Percentiles rank a stretch among this genome's conserved stretches.
Conservation (phyloP, 1,140 invertebrate species). For the Nasonia vitripennis region DNA sequence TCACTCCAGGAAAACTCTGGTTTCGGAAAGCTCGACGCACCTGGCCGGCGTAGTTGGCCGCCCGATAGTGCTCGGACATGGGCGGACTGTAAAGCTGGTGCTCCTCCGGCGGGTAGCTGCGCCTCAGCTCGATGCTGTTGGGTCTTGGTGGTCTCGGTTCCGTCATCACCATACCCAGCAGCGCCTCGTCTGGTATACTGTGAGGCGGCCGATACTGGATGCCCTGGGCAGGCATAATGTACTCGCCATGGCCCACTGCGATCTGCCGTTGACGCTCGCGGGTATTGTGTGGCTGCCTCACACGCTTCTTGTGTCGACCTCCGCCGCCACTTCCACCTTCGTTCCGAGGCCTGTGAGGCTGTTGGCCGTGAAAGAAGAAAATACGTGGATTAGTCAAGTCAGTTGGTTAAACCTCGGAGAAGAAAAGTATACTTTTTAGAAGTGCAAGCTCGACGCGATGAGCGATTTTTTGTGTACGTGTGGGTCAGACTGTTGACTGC, state of each 20-base stretch:
- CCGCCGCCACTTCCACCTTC: conserved; percentile 76
- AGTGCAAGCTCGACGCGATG: conserved; percentile 46
- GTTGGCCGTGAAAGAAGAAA: conserved; percentile 50
- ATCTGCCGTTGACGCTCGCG: conserved; percentile 88
- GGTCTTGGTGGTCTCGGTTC: conserved; percentile 81
- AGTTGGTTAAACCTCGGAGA: conserved; percentile 11
- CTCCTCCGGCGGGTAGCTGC: conserved; percentile 80
- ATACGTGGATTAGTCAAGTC: not conserved
- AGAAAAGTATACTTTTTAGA: conserved; percentile 12
- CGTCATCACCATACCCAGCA: conserved; percentile 72
- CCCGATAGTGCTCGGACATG: conserved; percentile 70
- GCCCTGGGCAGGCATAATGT: conserved; percentile 82
- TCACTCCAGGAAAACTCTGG: too few relatives aligned
- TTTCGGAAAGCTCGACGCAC: not conserved
- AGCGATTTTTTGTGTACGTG: conserved; percentile 7
- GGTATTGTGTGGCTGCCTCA: conserved; percentile 90
- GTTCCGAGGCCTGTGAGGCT: conserved; percentile 79
- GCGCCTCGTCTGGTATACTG: conserved; percentile 70
- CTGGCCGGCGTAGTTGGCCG: conserved; percentile 41
- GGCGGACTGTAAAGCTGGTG: conserved; percentile 75
- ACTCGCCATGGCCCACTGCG: conserved; percentile 89
- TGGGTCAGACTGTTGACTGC: not conserved
- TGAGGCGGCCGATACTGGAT: conserved; percentile 70
- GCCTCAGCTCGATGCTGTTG: conserved; percentile 84
- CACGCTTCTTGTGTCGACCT: conserved; percentile 85